Percentiles rank a stretch among this genome's conserved stretches.
phyloP scores from a whole-genome alignment of 2,113 vertebrate species.

The Apodemus speciosus region DNA sequence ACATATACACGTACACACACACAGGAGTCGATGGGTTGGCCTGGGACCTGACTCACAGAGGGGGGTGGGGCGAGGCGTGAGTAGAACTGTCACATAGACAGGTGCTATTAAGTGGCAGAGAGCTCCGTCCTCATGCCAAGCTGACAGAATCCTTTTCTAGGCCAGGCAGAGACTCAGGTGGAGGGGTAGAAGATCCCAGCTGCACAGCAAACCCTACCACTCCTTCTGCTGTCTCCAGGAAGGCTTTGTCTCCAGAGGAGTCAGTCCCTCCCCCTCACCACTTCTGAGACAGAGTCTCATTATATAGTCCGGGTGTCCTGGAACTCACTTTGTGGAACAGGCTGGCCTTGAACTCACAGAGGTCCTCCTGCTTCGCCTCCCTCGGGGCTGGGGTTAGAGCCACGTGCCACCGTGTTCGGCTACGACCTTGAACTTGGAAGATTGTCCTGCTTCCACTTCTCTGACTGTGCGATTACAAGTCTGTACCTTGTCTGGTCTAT shows the following conservation, averaged over 20 bases:
- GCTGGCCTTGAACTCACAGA: not conserved
- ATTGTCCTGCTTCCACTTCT: not conserved
- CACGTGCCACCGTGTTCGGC: not conserved
- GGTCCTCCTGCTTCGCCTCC: not conserved
- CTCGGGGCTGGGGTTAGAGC: not conserved
- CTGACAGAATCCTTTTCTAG: not conserved
- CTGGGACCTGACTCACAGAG: not conserved
- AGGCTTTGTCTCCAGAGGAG: not conserved
- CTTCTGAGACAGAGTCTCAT: not conserved
- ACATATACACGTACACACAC: not conserved
- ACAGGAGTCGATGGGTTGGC: not conserved
- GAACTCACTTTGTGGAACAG: not conserved
- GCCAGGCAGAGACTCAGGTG: not conserved
- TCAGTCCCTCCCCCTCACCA: not conserved
- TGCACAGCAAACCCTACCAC: not conserved
- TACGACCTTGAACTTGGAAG: not conserved
- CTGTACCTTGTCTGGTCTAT: not conserved
- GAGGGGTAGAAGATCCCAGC: not conserved
- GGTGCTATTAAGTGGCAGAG: not conserved
- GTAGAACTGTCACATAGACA: not conserved
- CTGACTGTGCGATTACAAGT: not conserved
- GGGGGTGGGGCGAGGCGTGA: not conserved
- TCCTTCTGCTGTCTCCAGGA: not conserved
- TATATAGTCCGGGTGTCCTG: not conserved
- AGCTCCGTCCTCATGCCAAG: slow-evolving; percentile 9